Percentiles rank a stretch among this genome's conserved stretches.
Evolutionary conservation across 2,113 vertebrate species (phyloP).

Genomic region (Ammodytes dubius): DNA sequence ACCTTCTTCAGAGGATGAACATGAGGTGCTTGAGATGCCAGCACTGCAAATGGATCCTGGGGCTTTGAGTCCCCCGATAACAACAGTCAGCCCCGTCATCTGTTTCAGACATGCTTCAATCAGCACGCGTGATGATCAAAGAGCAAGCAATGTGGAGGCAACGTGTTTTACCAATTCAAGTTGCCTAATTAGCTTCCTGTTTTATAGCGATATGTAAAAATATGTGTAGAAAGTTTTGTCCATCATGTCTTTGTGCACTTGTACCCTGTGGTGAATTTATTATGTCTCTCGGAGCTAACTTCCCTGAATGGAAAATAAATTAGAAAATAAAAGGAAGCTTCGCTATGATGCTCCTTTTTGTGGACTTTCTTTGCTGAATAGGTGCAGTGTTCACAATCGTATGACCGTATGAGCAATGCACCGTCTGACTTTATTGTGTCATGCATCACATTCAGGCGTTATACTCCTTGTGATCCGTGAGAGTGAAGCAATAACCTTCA

Average conservation of each 20-base stretch:
- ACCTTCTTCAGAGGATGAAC: constrained; percentile 82
- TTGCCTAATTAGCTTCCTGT: constrained; percentile 68
- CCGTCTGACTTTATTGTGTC: constrained; percentile 13
- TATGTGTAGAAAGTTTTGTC: constrained; percentile 56
- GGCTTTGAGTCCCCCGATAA: constrained; percentile 69
- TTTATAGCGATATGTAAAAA: constrained; percentile 67
- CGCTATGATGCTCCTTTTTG: constrained; percentile 1
- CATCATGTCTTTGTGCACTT: constrained; percentile 55
- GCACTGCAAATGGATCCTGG: constrained; percentile 77
- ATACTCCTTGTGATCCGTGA: constrained; percentile 18
- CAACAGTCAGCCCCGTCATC: constrained; percentile 55
- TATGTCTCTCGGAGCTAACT: constrained; percentile 41
- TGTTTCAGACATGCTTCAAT: constrained; percentile 78
- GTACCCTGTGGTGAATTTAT: constrained; percentile 60
- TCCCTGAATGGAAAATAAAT: constrained; percentile 33
- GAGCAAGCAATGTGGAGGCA: constrained; percentile 59
- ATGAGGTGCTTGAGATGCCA: constrained; percentile 82
- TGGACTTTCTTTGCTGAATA: constrained; percentile 21
- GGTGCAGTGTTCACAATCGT: not conserved
- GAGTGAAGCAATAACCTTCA: constrained; percentile 54
- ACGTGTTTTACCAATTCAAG: constrained; percentile 69
- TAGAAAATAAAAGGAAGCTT: not conserved
- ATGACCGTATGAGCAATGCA: not conserved
- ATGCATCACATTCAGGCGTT: constrained; percentile 9
- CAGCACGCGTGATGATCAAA: constrained; percentile 70